These are phyloP conservation scores for Drosophila nr. medialis DNA, from an alignment of 2,888 invertebrate genomes.

Conservation along the genomic window DNA sequence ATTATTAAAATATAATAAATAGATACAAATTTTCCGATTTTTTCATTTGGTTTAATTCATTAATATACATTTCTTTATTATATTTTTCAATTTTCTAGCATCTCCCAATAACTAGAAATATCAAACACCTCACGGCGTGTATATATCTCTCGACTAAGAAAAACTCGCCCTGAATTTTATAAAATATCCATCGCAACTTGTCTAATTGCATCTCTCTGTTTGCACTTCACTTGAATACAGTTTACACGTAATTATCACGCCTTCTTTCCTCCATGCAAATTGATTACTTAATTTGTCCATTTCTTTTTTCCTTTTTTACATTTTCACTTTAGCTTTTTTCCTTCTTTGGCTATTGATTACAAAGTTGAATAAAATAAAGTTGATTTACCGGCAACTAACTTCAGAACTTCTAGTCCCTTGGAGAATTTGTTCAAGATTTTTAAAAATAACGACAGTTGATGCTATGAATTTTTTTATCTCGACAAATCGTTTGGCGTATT, in stretches of 20 bases:
- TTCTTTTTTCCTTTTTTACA: not conserved
- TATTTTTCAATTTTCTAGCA: not conserved
- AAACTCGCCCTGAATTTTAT: not conserved
- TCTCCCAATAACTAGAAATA: too few species aligned
- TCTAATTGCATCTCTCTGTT: conserved; percentile 34
- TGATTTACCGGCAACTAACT: conserved; percentile 4
- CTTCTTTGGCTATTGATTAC: conserved; percentile 13
- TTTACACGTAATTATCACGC: conserved; percentile 49
- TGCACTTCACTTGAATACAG: conserved; percentile 28
- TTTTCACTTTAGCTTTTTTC: conserved; percentile 3
- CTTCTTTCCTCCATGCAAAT: conserved; percentile 34
- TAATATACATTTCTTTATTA: too few species aligned
- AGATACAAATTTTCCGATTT: not conserved
- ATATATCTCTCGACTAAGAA: not conserved
- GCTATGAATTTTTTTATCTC: conserved; percentile 10
- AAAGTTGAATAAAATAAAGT: conserved; percentile 8
- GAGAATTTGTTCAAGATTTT: conserved; percentile 6
- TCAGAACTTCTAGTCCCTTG: not conserved
- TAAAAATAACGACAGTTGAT: conserved; percentile 8
- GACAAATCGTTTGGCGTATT: conserved; percentile 27
- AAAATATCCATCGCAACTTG: not conserved
- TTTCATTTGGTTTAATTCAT: not conserved
- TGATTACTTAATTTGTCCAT: conserved; percentile 23
- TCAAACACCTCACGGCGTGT: too few species aligned
- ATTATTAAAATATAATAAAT: not conserved